These are phyloP conservation scores for Spheniscus humboldti DNA, from an alignment of 2,797 vertebrate genomes.

Conservation along the genomic window DNA sequence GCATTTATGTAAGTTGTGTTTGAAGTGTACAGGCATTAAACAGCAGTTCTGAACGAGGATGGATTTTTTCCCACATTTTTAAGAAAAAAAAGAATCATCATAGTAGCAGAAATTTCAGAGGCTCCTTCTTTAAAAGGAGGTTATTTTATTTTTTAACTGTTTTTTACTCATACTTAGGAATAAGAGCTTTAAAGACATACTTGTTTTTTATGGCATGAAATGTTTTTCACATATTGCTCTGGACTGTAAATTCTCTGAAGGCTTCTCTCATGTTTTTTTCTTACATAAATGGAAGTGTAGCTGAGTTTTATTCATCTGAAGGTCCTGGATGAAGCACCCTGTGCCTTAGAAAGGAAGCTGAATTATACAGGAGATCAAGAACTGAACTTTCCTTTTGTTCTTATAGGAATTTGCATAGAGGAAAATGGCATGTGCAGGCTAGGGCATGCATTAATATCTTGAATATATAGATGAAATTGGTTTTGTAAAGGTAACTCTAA, in stretches of 20 bases:
- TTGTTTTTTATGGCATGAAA: neutral
- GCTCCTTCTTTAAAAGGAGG: neutral
- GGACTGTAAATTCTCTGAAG: neutral
- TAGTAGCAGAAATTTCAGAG: neutral
- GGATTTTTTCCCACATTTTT: neutral
- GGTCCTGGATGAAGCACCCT: neutral
- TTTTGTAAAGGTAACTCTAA: neutral
- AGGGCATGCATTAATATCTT: neutral
- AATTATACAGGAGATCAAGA: neutral
- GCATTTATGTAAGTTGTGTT: neutral
- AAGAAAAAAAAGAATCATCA: neutral
- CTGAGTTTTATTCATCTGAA: neutral
- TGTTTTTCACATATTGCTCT: neutral
- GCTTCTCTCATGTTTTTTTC: neutral
- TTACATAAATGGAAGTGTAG: neutral
- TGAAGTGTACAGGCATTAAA: neutral
- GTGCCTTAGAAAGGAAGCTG: slow-evolving; percentile 2
- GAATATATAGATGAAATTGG: neutral
- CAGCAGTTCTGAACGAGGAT: neutral
- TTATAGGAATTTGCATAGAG: neutral
- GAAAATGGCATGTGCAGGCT: neutral
- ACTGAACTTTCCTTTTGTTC: neutral
- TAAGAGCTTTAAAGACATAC: neutral
- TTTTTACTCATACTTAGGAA: neutral
- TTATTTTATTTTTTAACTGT: neutral